Percentiles rank a stretch among this genome's conserved stretches.
These are phyloP conservation scores for Stratiomys singularior DNA, from an alignment of 2,888 invertebrate species.

Conservation along the genomic window DNA sequence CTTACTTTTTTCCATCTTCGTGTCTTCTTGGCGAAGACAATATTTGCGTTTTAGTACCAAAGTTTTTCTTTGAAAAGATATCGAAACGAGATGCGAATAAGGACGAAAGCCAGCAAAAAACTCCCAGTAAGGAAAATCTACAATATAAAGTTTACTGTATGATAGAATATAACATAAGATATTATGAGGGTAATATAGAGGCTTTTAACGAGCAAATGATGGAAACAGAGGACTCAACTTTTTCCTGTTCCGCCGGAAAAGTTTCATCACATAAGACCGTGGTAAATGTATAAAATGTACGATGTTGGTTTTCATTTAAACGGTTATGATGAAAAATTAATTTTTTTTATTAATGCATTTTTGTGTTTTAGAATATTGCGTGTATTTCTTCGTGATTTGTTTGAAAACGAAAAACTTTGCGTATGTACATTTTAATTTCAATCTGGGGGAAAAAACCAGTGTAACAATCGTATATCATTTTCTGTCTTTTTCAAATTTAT, in stretches of 20 bases:
- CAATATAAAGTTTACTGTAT: conserved; percentile 20
- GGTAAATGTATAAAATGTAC: not conserved
- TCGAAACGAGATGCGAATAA: not conserved
- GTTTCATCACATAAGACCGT: not conserved
- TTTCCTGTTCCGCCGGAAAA: conserved; percentile 2
- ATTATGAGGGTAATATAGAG: conserved; percentile 17
- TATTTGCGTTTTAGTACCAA: conserved; percentile 32
- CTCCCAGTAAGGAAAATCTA: not conserved
- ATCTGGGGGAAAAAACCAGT: too few relatives aligned
- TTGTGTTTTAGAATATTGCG: not conserved
- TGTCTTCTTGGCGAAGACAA: not conserved
- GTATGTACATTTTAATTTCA: too few relatives aligned
- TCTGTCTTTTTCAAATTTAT: too few relatives aligned
- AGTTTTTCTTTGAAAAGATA: conserved; percentile 8
- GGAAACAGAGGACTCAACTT: not conserved
- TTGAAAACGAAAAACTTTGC: too few relatives aligned
- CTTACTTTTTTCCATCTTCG: not conserved
- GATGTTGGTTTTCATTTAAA: not conserved
- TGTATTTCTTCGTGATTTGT: too few relatives aligned
- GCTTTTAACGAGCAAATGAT: conserved; percentile 21
- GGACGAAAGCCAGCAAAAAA: not conserved
- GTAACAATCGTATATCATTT: too few relatives aligned
- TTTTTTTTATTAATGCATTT: not conserved
- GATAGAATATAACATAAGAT: conserved; percentile 1
- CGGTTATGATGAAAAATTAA: not conserved